A percentile compares a stretch with the other conserved stretches of the same genome.
Evolutionary conservation across 2,797 vertebrate genomes (phyloP).

Genomic region (Macrochelys suwanniensis): DNA sequence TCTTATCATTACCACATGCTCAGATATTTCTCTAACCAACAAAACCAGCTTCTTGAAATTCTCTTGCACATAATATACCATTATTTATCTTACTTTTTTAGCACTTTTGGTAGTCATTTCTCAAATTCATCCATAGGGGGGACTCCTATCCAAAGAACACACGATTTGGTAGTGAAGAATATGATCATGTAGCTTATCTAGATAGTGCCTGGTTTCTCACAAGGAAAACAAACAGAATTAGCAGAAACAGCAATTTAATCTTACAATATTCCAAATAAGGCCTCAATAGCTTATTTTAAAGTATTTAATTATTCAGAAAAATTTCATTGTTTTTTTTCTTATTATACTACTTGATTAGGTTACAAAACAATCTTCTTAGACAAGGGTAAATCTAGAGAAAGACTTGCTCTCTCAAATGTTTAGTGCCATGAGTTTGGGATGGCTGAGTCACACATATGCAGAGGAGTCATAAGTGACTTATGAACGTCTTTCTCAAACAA

Average conservation of each 20-base stretch:
- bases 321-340: neutral
- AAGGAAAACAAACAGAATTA: neutral
- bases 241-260: neutral
- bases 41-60: neutral
- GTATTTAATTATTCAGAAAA: neutral
- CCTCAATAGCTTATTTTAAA: neutral
- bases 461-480: neutral
- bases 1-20: neutral
- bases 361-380: neutral
- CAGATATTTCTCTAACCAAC: neutral
- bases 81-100: neutral
- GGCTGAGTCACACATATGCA: neutral
- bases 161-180: neutral
- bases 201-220: neutral
- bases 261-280: neutral
- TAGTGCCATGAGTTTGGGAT: neutral
- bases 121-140: neutral
- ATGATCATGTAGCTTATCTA: neutral
- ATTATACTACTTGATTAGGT: neutral
- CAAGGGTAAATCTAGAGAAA: neutral
- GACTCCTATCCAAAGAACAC: neutral
- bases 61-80: neutral
- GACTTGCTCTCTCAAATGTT: neutral
- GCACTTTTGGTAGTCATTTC: neutral
- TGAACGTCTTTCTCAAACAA: neutral